Percentiles rank a stretch among this genome's conserved stretches.
These are phyloP conservation scores for Onychostruthus taczanowskii DNA, from an alignment of 2,113 vertebrate genomes.

Conservation along the genomic window DNA sequence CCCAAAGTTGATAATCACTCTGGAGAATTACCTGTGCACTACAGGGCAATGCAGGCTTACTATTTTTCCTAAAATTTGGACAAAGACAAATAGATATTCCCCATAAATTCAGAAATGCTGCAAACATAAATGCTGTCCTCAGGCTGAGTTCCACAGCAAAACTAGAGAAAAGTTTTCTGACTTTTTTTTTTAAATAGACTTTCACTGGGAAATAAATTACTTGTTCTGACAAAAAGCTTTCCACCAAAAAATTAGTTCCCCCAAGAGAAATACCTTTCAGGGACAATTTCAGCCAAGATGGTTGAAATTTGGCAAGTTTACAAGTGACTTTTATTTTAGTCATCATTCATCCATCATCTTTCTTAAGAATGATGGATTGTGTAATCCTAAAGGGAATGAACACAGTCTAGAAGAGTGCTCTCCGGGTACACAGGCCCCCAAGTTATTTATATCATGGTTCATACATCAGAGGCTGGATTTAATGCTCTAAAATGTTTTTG, in stretches of 20 bases:
- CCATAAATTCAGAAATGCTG: neutral
- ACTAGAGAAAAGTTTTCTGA: neutral
- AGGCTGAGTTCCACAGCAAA: neutral
- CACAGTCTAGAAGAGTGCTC: neutral
- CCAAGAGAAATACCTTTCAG: slow-evolving; percentile 52
- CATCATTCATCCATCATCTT: slow-evolving; percentile 54
- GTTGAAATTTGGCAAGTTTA: slow-evolving; percentile 48
- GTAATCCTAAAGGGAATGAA: slow-evolving; percentile 58
- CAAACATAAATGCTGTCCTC: neutral
- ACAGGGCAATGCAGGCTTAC: neutral
- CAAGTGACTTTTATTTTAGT: slow-evolving; percentile 62
- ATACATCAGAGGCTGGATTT: slow-evolving; percentile 50
- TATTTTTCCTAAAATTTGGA: neutral
- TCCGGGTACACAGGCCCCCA: slow-evolving; percentile 9
- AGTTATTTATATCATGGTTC: slow-evolving; percentile 49
- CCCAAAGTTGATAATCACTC: neutral
- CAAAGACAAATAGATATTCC: neutral
- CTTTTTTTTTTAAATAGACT: neutral
- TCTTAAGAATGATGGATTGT: slow-evolving; percentile 43
- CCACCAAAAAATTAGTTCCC: slow-evolving; percentile 15
- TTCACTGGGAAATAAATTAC: slow-evolving; percentile 28
- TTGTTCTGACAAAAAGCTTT: slow-evolving; percentile 40
- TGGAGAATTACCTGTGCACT: neutral
- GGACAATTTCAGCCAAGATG: slow-evolving; percentile 50
- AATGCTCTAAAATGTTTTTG: slow-evolving; percentile 30